Evolutionary conservation across 2,888 invertebrate genomes (phyloP), one percentile per base, ranked within the genome.

Genomic region (Tortricodes alternella): DNA sequence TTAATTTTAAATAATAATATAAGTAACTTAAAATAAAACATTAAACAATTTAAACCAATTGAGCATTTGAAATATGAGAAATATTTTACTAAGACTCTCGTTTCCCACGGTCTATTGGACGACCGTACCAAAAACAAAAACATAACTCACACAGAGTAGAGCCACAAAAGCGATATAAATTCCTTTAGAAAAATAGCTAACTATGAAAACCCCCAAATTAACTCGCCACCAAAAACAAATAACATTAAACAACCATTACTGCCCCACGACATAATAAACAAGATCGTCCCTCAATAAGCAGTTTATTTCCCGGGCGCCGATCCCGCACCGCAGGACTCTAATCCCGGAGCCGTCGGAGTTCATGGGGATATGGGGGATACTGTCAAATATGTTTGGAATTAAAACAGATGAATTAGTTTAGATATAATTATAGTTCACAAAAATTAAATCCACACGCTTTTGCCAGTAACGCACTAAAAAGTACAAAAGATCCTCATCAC

Each of bases 271-370:
- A 32, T 44, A n/a, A n/a, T n/a, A 44, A 44, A 44, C 16, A 24
- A 24, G 16, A 3, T 15, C 43, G 24, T 21, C 6, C 29, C 13
- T 27, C 52, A 57, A 53, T 56, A 46, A 62, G 63, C 69, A 65
- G 73, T 78, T 81, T 68, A 63, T 65, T 80, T 83, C 83, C 83
- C 82, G 83, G 74, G 74, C 72, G 67, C 70, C 85, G 76, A 82
- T 82, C 79, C 78, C 79, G 76, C 78, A 79, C 83, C 83, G 70
- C 68, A 67, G 68, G 65, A 78, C 38, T 13, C 46, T 59, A 62
- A 63, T 60, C 60, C 62, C 52, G 27, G 53, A 55, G 48, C 60
- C 16, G 5, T 11, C 2, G 9, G 39, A 15, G 24, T 41, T 41
- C 15, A 39, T 34, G 34, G 13, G 2, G 1, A 5, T 13, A 4